Conservation (phyloP, 2,113 vertebrate genomes). For the Syngnathoides biaculeatus region DNA sequence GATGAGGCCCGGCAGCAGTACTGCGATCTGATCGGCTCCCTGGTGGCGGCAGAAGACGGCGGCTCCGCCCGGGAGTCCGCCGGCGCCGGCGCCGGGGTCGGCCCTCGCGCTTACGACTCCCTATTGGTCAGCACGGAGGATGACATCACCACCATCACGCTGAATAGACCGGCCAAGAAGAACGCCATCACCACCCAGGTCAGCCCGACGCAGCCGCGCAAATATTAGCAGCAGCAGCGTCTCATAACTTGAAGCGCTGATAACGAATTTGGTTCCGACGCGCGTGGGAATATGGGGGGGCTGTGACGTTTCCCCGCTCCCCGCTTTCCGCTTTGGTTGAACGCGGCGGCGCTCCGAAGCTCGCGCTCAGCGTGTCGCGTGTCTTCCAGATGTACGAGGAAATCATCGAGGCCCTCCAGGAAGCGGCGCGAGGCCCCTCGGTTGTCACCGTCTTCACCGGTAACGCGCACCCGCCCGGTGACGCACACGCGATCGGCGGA, state of each 20-base stretch:
- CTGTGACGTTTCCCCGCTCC: too few species aligned
- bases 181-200: constrained; percentile 87
- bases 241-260: background rate
- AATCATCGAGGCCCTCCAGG: constrained; percentile 79
- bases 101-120: constrained; percentile 56
- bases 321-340: too few species aligned
- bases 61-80: constrained; percentile 42
- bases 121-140: constrained; percentile 79
- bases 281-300: background rate
- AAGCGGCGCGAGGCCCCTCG: constrained; percentile 81
- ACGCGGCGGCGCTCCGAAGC: too few species aligned
- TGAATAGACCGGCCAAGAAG: constrained; percentile 86
- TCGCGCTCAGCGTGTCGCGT: background rate
- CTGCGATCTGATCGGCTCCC: constrained; percentile 76
- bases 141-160: constrained; percentile 83
- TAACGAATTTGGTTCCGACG: background rate
- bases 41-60: constrained; percentile 67
- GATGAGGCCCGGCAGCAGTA: constrained; percentile 83
- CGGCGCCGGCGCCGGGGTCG: constrained; percentile 40
- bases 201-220: background rate
- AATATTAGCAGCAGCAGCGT: background rate
- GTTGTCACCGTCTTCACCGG: constrained; percentile 86
- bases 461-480: constrained; percentile 22
- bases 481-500: too few species aligned
- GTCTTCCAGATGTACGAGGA: constrained; percentile 87